phyloP scores from a whole-genome alignment of 2,888 invertebrate species.

The Leptinotarsa juncta region DNA sequence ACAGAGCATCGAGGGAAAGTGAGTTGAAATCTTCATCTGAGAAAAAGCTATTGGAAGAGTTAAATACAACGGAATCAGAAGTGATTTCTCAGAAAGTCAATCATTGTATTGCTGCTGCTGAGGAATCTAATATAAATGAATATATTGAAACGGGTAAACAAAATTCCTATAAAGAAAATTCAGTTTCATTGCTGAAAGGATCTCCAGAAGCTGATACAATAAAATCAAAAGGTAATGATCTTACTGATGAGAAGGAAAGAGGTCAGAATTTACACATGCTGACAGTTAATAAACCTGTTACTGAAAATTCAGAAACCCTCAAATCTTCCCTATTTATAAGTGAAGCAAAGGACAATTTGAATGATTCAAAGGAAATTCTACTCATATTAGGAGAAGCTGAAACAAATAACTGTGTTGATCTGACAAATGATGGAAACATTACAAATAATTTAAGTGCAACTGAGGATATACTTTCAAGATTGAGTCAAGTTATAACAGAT shows the following conservation, averaged over 20 bases:
- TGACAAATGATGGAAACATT: conserved; percentile 24
- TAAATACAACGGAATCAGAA: background rate
- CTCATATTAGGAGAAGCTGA: conserved; percentile 27
- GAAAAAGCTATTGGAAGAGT: background rate
- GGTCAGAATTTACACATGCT: background rate
- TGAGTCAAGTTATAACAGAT: conserved; percentile 27
- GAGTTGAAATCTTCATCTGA: background rate
- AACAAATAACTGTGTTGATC: conserved; percentile 21
- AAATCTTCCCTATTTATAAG: background rate
- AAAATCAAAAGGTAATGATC: background rate
- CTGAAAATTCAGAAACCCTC: background rate
- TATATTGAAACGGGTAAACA: conserved; percentile 7
- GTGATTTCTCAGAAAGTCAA: background rate
- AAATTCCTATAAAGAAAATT: conserved; percentile 5
- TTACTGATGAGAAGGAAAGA: background rate
- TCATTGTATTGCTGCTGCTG: background rate
- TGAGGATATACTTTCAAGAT: conserved; percentile 36
- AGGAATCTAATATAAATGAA: background rate
- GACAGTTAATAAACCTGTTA: background rate
- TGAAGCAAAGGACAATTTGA: conserved; percentile 31
- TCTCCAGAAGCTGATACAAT: background rate
- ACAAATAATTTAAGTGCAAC: conserved; percentile 32
- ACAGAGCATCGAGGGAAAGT: conserved; percentile 19
- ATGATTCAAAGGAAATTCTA: conserved; percentile 36
- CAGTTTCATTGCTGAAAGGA: background rate